Conservation (phyloP, 2,888 invertebrate genomes). For the Aleiodes testaceus region DNA sequence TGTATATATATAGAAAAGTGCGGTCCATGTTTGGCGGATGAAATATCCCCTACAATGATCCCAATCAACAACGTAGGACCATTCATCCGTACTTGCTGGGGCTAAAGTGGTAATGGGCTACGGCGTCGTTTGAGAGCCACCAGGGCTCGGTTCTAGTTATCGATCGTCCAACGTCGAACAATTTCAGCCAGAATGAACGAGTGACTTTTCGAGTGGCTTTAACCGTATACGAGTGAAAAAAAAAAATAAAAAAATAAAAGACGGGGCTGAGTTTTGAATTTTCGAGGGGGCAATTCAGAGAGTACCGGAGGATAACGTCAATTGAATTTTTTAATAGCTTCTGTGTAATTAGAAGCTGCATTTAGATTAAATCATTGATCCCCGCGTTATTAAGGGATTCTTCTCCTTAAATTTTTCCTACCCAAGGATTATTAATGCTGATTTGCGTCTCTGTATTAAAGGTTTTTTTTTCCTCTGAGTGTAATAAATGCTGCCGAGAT, state of each 20-base stretch:
- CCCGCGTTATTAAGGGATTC: no score
- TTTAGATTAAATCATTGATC: no score
- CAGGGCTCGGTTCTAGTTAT: constrained; percentile 30
- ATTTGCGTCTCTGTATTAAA: not conserved
- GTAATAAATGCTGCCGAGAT: not conserved
- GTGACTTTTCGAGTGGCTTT: constrained; percentile 40
- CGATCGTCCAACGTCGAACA: constrained; percentile 32
- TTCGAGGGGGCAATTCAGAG: not conserved
- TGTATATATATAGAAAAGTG: constrained; percentile 32
- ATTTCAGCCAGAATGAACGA: constrained; percentile 34
- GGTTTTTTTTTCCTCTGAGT: not conserved
- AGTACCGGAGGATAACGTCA: not conserved
- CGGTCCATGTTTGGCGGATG: constrained; percentile 60
- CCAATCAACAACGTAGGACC: constrained; percentile 60
- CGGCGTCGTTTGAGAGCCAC: constrained; percentile 24
- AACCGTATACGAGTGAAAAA: not conserved
- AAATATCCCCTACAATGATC: constrained; percentile 67
- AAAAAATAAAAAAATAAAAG: not conserved
- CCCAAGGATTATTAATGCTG: not conserved
- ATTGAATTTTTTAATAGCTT: not conserved
- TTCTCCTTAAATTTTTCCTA: no score
- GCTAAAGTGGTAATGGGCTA: constrained; percentile 40
- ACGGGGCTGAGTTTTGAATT: not conserved
- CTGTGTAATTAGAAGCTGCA: no score
- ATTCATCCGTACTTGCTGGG: constrained; percentile 35